These are phyloP conservation scores for Caenorhabditis macrosperma DNA, from an alignment of 2,888 invertebrate species.

Conservation along the genomic window DNA sequence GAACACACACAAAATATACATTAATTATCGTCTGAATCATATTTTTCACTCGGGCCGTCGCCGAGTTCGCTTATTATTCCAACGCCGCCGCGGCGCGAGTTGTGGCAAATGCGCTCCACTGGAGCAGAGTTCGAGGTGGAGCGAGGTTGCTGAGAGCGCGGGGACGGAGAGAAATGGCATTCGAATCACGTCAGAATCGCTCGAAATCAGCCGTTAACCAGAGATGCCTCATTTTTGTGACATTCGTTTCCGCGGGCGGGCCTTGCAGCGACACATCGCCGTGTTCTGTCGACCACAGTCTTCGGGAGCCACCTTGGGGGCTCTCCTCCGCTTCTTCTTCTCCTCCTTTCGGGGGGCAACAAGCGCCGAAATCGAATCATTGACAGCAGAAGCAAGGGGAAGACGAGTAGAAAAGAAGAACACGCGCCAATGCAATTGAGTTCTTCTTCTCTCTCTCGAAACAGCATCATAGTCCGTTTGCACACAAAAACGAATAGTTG, in stretches of 20 bases:
- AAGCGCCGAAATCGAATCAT: constrained; percentile 36
- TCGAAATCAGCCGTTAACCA: background rate
- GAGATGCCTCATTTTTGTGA: background rate
- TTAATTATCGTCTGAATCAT: constrained; percentile 54
- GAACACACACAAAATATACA: constrained; percentile 41
- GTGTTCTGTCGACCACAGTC: too few species aligned
- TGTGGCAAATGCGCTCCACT: too few species aligned
- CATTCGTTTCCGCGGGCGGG: too few species aligned
- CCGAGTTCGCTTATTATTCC: constrained; percentile 34
- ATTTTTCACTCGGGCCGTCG: constrained; percentile 16
- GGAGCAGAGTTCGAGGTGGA: background rate
- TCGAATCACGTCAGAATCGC: background rate
- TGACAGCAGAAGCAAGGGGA: constrained; percentile 10
- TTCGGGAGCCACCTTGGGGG: constrained; percentile 22
- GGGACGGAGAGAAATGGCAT: too few species aligned
- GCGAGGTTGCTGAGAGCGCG: background rate
- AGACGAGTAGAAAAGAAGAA: constrained; percentile 36
- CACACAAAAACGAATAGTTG: constrained; percentile 1
- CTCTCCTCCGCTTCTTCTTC: constrained; percentile 9
- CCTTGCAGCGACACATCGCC: too few species aligned
- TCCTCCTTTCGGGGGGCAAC: too few species aligned
- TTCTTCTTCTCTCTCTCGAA: constrained; percentile 19
- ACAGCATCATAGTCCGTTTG: constrained; percentile 12
- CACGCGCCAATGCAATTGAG: constrained; percentile 41
- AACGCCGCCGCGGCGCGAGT: background rate